These are phyloP conservation scores for Metopia argyrocephala DNA, from an alignment of 2,888 invertebrate species.

Conservation along the genomic window DNA sequence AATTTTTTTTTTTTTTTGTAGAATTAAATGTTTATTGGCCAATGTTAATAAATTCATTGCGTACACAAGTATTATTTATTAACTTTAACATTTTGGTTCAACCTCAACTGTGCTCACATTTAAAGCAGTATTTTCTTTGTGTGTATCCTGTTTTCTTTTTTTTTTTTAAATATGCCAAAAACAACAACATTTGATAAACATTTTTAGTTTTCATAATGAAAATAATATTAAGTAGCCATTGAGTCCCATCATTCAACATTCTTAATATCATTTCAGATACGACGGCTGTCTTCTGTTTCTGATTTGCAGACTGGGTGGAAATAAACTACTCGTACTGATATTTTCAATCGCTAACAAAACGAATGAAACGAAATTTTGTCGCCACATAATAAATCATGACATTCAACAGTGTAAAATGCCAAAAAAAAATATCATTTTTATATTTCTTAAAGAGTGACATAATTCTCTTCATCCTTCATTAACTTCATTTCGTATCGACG, in stretches of 20 bases:
- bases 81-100: too few relatives aligned
- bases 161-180: background rate
- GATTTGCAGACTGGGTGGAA: background rate
- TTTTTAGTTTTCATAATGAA: slow-evolving; percentile 45
- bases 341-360: background rate
- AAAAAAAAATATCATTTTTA: slow-evolving; percentile 36
- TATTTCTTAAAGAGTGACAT: background rate
- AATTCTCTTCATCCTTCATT: background rate
- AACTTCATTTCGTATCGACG: background rate
- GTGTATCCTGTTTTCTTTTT: background rate
- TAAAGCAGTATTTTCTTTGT: slow-evolving; percentile 6
- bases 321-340: background rate
- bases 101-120: too few relatives aligned
- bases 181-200: slow-evolving; percentile 32
- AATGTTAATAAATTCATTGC: background rate
- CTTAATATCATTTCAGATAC: slow-evolving; percentile 2
- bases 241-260: slow-evolving; percentile 52
- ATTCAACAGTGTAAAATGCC: slow-evolving; percentile 57
- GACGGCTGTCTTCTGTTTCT: background rate
- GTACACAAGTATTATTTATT: too few relatives aligned
- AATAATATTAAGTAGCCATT: slow-evolving; percentile 57
- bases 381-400: slow-evolving; percentile 64
- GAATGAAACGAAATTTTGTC: slow-evolving; percentile 34
- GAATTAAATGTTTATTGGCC: too few relatives aligned
- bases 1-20: too few relatives aligned